Base-by-base conservation (phyloP, 2,797 vertebrate genomes). In the Chiroxiphia lanceolata region DNA sequence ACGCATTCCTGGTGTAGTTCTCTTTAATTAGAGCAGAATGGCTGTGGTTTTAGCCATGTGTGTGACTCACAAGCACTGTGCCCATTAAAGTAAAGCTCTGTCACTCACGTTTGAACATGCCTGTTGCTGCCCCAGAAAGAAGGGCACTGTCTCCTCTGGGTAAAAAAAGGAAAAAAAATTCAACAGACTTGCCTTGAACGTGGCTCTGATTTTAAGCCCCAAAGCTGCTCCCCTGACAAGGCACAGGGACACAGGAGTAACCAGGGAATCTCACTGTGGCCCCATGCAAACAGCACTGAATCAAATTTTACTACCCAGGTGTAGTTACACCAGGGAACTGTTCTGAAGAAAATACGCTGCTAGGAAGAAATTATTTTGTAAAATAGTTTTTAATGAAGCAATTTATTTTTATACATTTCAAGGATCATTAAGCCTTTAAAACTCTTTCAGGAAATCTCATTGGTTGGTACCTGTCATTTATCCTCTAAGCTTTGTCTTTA, bases 311-410 rank as follows among this genome's bases (percentile, higher is more conserved):
- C 96, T 96, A 36, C 87, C 94, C 96, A 96, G 92, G 87, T 95
- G 90, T 90, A 83, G 78, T 59, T 87, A 83, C 94, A 93, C 23
- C 0, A 27, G 93, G 93, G 95, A 95, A 83, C 86, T 91, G 71
- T 89, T 94, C 9, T 85, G 82, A 79, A 87, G 78, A 90, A 96
- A 96, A 95, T 74, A 90, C 29, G 53, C 78, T 87, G 92, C 86
- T 93, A 85, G 88, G 86, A 95, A 95, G 78, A 79, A 93, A 95
- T 83, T 53, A 91, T 94, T 95, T 93, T 91, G 83, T 94, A 95
- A 94, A 97, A 96, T 91, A 90, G 93, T 95, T 96, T 97, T 95
- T 96, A 96, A 97, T 96, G 95, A 95, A 97, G 96, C 94, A 94
- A 96, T 96, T 97, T 93, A 96, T 97, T 96, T 96, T 94, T 92